phyloP scores from a whole-genome alignment of 2,113 vertebrate species.

The Natator depressus region DNA sequence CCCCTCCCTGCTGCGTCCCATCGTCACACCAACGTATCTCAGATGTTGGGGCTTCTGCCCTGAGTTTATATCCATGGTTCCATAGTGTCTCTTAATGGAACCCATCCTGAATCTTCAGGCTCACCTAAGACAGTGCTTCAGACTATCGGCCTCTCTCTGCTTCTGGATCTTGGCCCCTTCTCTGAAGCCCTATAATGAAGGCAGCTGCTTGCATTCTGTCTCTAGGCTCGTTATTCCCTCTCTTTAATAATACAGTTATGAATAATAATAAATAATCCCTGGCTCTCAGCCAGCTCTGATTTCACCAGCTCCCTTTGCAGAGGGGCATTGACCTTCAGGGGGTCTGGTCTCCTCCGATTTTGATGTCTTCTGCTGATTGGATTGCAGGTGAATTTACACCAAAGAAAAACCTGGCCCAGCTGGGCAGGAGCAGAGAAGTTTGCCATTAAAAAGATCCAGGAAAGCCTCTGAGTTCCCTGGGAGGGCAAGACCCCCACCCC shows the following conservation, averaged over 20 bases:
- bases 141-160: neutral
- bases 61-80: neutral
- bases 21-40: neutral
- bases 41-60: neutral
- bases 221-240: neutral
- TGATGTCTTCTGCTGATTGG: neutral
- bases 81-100: neutral
- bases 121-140: neutral
- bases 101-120: neutral
- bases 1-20: too few relatives aligned
- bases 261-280: too few relatives aligned
- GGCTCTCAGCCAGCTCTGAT: neutral
- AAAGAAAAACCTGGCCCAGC: neutral
- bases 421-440: neutral
- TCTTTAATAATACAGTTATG: too few relatives aligned
- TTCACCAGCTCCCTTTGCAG: neutral
- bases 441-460: neutral
- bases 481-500: neutral
- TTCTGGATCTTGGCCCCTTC: neutral
- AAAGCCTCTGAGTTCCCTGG: neutral
- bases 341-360: neutral
- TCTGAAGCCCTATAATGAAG: neutral
- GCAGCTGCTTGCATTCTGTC: neutral
- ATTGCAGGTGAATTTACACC: constrained; percentile 24
- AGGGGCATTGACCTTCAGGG: neutral